Conservation (phyloP, 2,888 invertebrate species). For the Brenthis daphne region DNA sequence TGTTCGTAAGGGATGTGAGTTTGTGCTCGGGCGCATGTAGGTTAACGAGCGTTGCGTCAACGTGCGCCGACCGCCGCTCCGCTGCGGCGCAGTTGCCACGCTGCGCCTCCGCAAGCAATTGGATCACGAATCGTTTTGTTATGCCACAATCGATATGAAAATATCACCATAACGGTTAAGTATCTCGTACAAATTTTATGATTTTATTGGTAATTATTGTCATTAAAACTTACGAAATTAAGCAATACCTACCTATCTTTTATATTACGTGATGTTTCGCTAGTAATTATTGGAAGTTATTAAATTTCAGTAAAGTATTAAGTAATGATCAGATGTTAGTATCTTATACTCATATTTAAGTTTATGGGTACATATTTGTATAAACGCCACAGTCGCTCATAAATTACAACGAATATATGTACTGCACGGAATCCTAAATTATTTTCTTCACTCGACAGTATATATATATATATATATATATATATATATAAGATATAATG, state of each 20-base stretch:
- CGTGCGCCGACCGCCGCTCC: slow-evolving; percentile 41
- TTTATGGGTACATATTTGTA: too few relatives aligned
- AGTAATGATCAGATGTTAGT: too few relatives aligned
- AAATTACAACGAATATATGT: too few relatives aligned
- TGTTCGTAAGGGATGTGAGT: slow-evolving; percentile 48
- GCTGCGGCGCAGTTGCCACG: slow-evolving; percentile 41
- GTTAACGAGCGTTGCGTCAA: slow-evolving; percentile 75
- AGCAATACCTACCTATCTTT: slow-evolving; percentile 9
- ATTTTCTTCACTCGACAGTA: too few relatives aligned
- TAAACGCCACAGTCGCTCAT: too few relatives aligned
- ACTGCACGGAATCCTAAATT: too few relatives aligned
- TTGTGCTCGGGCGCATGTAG: slow-evolving; percentile 61
- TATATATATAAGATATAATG: too few relatives aligned
- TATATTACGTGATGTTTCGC: background rate
- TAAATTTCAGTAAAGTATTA: too few relatives aligned
- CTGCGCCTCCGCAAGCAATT: slow-evolving; percentile 45
- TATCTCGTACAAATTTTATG: slow-evolving; percentile 28
- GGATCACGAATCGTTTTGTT: slow-evolving; percentile 48
- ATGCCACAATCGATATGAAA: slow-evolving; percentile 46
- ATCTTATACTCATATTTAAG: too few relatives aligned
- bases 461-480: too few relatives aligned
- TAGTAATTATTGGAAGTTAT: background rate
- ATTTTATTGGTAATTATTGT: slow-evolving; percentile 31
- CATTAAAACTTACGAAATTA: slow-evolving; percentile 17
- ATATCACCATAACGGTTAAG: slow-evolving; percentile 33